Evolutionary conservation across 2,888 invertebrate genomes (phyloP).

Genomic region (Baccha elongata): DNA sequence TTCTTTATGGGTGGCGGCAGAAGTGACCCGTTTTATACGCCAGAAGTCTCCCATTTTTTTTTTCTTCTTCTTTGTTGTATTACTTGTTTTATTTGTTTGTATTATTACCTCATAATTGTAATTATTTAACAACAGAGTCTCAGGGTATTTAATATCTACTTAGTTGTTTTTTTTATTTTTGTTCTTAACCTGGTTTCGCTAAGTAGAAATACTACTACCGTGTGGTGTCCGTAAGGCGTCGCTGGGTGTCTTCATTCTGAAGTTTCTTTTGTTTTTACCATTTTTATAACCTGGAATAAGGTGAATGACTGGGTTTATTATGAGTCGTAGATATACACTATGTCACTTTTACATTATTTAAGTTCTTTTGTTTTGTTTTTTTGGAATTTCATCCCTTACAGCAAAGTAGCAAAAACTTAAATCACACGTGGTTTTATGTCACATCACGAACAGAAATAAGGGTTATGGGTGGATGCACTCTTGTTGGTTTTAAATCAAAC

Average conservation of each 20-base stretch:
- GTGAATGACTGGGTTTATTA: conserved; percentile 51
- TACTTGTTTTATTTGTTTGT: neutral
- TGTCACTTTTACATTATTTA: conserved; percentile 11
- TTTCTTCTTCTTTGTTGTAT: conserved; percentile 19
- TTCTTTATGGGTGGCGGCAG: conserved; percentile 65
- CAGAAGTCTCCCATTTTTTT: conserved; percentile 14
- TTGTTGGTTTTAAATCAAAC: conserved; percentile 30
- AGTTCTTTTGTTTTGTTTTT: neutral
- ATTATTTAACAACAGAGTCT: conserved; percentile 55
- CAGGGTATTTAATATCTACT: conserved; percentile 37
- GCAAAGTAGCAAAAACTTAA: neutral
- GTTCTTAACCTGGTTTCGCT: conserved; percentile 60
- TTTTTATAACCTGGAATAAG: conserved; percentile 38
- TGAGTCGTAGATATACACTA: conserved; percentile 10
- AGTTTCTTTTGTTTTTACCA: conserved; percentile 36
- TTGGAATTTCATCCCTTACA: conserved; percentile 8
- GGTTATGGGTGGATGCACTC: conserved; percentile 59
- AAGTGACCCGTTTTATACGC: conserved; percentile 7
- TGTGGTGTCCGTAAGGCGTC: conserved; percentile 22
- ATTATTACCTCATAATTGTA: conserved; percentile 48
- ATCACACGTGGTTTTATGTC: conserved; percentile 38
- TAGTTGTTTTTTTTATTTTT: conserved; percentile 19
- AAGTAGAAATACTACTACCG: conserved; percentile 12
- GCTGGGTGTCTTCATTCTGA: conserved; percentile 31
- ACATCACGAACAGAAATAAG: conserved; percentile 27